Evolutionary conservation across 1,140 invertebrate genomes (phyloP), one percentile per base, ranked within the genome.

Genomic region (Plodia interpunctella): DNA sequence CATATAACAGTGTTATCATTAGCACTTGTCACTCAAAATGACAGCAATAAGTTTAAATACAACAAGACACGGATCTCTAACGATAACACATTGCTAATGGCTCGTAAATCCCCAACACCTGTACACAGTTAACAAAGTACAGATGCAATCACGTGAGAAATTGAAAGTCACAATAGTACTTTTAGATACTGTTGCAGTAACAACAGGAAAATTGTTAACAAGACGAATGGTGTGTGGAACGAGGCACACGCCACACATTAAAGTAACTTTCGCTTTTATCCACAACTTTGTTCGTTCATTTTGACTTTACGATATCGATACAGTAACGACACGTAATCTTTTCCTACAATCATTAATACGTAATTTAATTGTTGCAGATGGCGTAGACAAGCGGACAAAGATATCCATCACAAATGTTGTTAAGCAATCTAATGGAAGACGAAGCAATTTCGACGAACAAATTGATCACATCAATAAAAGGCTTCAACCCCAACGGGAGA

Each of bases 331-430:
- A 53, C 8, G 54, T 63, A 68, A 64, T 64, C 49, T 63, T 53
- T 74, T 65, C 60, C 58, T 64, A 49, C 59, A 62, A 54, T 63
- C 50, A 70, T 32, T 59, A 51, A 20, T 58, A 11, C 44, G 18
- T 30, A 53, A 25, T 69, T 75, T 72, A 60, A 68, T 83, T 83
- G 78, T 88, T 88, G 54, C 86, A 88, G 86, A 85, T 86, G 86
- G 76, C 81, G 82, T 84, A 88, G 80, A 74, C 73, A 78, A 85
- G 69, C 72, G 60, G 70, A 70, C 62, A 65, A 66, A 76, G 71
- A 81, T 60, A 74, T 79, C 68, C 72, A 80, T 58, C 70, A 74
- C 78, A 76, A 83, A 87, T 80, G 78, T 55, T 84, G 73, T 74
- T 80, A 55, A 82, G 75, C 69, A 76, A 62, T 63, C 80, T 80